These are phyloP conservation scores for Brachyrhaphis roseni DNA, from an alignment of 2,797 vertebrate genomes.

Conservation along the genomic window DNA sequence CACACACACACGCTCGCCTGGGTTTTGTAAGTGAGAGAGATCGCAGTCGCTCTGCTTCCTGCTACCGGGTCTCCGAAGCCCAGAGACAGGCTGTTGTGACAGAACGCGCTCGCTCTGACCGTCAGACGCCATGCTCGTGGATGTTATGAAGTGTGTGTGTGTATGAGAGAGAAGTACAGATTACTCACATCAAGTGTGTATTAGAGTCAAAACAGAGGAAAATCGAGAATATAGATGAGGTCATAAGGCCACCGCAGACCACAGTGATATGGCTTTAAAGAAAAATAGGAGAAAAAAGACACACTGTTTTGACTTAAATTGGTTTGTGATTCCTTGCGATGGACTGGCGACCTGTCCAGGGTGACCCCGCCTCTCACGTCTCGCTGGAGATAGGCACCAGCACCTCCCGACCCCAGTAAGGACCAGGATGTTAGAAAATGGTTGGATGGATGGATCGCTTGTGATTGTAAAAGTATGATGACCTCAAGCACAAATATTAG, in stretches of 20 bases:
- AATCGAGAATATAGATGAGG: background rate
- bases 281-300: background rate
- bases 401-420: too few relatives aligned
- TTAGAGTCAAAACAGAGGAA: background rate
- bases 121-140: background rate
- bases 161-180: background rate
- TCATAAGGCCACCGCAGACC: conserved; percentile 9
- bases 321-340: too few relatives aligned
- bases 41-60: conserved; percentile 69
- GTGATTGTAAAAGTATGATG: too few relatives aligned
- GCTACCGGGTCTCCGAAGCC: conserved; percentile 46
- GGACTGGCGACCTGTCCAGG: too few relatives aligned
- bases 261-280: background rate
- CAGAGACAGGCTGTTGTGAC: conserved; percentile 44
- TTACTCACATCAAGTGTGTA: background rate
- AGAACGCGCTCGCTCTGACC: conserved; percentile 13
- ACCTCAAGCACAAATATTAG: too few relatives aligned
- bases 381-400: too few relatives aligned
- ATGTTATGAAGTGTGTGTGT: background rate
- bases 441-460: too few relatives aligned
- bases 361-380: too few relatives aligned
- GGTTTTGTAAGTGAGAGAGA: conserved; percentile 67
- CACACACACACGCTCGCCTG: conserved; percentile 38
- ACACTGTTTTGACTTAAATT: background rate
- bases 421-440: too few relatives aligned